Percentiles rank a stretch among this genome's conserved stretches.
These are phyloP conservation scores for Megalonaias nervosa DNA, from an alignment of 1,140 invertebrate species.

Conservation along the genomic window DNA sequence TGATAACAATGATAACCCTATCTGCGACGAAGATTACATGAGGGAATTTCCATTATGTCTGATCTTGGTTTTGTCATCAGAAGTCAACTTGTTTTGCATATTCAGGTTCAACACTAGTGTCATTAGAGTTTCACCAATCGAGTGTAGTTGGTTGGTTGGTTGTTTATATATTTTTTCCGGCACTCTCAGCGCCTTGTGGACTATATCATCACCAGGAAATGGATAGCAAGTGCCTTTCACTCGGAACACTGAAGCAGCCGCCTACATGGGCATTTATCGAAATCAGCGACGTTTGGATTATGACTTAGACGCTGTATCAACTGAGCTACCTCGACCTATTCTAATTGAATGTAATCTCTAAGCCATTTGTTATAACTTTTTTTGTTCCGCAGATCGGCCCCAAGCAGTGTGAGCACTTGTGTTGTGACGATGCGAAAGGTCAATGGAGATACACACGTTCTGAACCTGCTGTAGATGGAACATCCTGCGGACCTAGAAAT, in stretches of 20 bases:
- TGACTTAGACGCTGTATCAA: too few species aligned
- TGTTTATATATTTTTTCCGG: neutral
- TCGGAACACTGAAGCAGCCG: too few species aligned
- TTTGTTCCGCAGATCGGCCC: constrained; percentile 34
- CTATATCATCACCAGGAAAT: too few species aligned
- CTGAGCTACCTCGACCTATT: neutral
- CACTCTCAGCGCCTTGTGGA: neutral
- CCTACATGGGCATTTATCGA: too few species aligned
- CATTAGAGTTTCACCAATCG: neutral
- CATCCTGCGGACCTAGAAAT: constrained; percentile 40
- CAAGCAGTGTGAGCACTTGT: constrained; percentile 53
- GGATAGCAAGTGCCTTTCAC: too few species aligned
- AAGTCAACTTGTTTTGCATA: neutral
- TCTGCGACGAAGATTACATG: too few species aligned
- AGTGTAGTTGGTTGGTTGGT: neutral
- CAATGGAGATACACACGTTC: constrained; percentile 53
- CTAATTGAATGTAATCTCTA: neutral
- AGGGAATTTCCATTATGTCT: too few species aligned
- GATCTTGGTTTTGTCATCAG: neutral
- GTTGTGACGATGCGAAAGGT: constrained; percentile 51
- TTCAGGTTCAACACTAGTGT: neutral
- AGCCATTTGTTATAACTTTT: neutral
- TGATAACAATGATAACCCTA: too few species aligned
- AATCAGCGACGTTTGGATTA: too few species aligned
- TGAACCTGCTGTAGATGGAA: constrained; percentile 58